Conservation (phyloP, 2,113 vertebrate species). For the Serinus canaria region DNA sequence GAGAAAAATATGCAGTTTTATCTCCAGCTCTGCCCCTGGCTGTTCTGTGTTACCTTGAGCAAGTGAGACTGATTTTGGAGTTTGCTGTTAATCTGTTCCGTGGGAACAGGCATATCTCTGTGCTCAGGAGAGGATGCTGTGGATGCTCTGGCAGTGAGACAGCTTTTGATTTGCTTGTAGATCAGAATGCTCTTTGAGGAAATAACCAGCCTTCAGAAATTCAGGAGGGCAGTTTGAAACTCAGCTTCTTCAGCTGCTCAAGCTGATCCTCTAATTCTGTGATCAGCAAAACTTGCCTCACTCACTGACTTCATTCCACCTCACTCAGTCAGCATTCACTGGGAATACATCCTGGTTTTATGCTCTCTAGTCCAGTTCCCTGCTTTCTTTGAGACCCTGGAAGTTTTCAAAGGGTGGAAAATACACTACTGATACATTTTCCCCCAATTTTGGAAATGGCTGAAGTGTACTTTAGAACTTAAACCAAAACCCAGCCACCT, state of each 20-base stretch:
- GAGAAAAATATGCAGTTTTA: not conserved
- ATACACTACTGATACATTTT: not conserved
- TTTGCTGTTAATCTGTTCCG: not conserved
- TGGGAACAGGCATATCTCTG: not conserved
- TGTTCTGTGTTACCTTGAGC: not conserved
- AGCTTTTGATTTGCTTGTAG: not conserved
- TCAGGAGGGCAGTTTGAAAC: not conserved
- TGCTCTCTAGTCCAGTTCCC: not conserved
- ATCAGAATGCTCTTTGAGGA: not conserved
- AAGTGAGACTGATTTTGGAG: not conserved
- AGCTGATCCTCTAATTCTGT: not conserved
- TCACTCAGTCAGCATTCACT: not conserved
- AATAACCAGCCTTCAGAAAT: not conserved
- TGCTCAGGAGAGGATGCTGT: not conserved
- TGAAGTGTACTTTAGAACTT: not conserved
- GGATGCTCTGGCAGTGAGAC: not conserved
- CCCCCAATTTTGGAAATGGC: not conserved
- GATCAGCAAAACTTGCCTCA: not conserved
- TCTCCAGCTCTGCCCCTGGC: not conserved
- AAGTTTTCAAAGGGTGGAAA: not conserved
- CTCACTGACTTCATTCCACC: not conserved
- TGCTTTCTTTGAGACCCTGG: not conserved
- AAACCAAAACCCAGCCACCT: not conserved
- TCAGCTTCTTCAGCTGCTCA: not conserved
- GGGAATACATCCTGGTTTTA: not conserved